Evolutionary conservation across 2,888 invertebrate species (phyloP).

Genomic region (Ennomos fuscantarius): DNA sequence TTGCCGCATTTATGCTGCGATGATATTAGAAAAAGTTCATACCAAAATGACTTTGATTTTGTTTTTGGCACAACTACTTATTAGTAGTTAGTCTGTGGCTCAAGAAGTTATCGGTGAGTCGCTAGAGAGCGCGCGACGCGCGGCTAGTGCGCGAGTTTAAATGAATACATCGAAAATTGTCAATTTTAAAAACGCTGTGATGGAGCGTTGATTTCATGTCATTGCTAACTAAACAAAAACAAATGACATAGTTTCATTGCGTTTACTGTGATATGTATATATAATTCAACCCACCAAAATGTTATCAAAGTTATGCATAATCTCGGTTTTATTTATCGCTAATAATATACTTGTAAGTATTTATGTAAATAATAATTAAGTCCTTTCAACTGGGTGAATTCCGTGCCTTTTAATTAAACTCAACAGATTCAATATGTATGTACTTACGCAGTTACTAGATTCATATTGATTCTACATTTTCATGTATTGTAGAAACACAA

Average conservation of each 20-base stretch:
- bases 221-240: not conserved
- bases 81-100: too few relatives aligned
- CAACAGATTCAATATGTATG: not conserved
- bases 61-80: too few relatives aligned
- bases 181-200: constrained; percentile 2
- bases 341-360: constrained; percentile 50
- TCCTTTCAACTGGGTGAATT: too few relatives aligned
- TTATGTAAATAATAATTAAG: too few relatives aligned
- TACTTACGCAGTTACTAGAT: too few relatives aligned
- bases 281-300: constrained; percentile 48
- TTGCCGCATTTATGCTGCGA: too few relatives aligned
- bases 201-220: not conserved
- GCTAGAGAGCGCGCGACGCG: too few relatives aligned
- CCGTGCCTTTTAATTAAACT: not conserved
- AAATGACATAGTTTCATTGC: constrained; percentile 41
- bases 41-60: too few relatives aligned
- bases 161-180: not conserved
- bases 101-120: too few relatives aligned
- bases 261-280: constrained; percentile 59
- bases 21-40: too few relatives aligned
- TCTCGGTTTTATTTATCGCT: constrained; percentile 47
- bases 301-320: constrained; percentile 48
- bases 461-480: too few relatives aligned
- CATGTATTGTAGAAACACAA: too few relatives aligned
- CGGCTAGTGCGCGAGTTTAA: constrained; percentile 23